Conservation (phyloP, 2,888 invertebrate genomes). For the Nematopogon swammerdamellus region DNA sequence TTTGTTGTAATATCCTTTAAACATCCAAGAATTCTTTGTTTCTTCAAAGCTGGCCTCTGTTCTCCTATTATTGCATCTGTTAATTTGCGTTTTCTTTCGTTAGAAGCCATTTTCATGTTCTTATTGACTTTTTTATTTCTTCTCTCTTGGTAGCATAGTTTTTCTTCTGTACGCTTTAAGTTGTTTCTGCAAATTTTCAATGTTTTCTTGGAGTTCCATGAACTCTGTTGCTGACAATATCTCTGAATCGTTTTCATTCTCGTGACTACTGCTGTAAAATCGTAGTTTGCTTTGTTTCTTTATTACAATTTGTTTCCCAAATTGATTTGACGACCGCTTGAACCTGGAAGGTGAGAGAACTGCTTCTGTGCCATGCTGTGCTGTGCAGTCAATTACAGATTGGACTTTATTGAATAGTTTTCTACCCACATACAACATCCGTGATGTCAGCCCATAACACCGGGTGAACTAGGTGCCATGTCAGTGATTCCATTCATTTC, state of each 20-base stretch:
- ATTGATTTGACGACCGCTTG: constrained; percentile 1
- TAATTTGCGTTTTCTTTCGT: not conserved
- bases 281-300: not conserved
- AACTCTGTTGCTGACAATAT: not conserved
- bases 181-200: constrained; percentile 1
- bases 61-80: constrained; percentile 1
- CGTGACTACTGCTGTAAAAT: not conserved
- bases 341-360: not conserved
- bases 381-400: constrained; percentile 1
- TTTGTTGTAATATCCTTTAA: constrained; percentile 1
- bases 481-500: too few relatives aligned
- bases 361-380: constrained; percentile 1
- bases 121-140: constrained; percentile 1
- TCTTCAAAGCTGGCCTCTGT: constrained; percentile 1
- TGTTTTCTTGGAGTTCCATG: not conserved
- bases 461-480: too few relatives aligned
- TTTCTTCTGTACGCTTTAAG: constrained; percentile 1
- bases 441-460: too few relatives aligned
- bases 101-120: constrained; percentile 1
- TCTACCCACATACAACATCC: too few relatives aligned
- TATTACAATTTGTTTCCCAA: constrained; percentile 1
- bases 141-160: not conserved
- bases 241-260: not conserved
- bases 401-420: constrained; percentile 1
- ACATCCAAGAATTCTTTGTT: constrained; percentile 1